Conservation (phyloP, 2,888 invertebrate genomes). For the Notodonta ziczac region DNA sequence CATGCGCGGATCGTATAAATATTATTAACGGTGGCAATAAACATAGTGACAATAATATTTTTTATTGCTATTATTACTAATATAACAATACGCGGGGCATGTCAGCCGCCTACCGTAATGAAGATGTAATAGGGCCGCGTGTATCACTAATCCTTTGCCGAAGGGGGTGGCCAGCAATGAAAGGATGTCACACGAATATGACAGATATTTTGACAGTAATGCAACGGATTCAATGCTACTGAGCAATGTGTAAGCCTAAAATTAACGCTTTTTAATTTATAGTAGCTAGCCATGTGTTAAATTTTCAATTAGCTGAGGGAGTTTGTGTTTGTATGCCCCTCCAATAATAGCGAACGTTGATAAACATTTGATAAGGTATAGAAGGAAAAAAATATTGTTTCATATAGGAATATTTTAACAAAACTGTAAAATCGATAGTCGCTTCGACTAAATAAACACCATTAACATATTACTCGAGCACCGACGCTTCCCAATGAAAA, state of each 20-base stretch:
- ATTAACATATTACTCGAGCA: conserved; percentile 64
- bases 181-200: conserved; percentile 82
- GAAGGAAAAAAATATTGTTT: neutral
- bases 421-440: conserved; percentile 22
- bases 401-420: neutral
- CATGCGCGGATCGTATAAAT: conserved; percentile 73
- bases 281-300: conserved; percentile 19
- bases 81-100: conserved; percentile 60
- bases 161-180: conserved; percentile 77
- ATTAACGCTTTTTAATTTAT: conserved; percentile 53
- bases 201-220: conserved; percentile 84
- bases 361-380: neutral
- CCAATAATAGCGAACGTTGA: neutral
- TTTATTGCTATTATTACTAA: conserved; percentile 68
- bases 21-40: conserved; percentile 72
- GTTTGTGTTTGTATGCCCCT: neutral
- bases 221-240: conserved; percentile 69
- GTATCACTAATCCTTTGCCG: conserved; percentile 74
- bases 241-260: conserved; percentile 49
- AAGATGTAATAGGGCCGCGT: conserved; percentile 81
- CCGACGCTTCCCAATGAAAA: conserved; percentile 73
- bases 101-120: conserved; percentile 83
- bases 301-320: conserved; percentile 6
- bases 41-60: conserved; percentile 74
- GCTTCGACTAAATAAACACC: conserved; percentile 50